Base-by-base conservation (phyloP, 92 coral and sea anemone genomes). In the Siderastrea radians region DNA sequence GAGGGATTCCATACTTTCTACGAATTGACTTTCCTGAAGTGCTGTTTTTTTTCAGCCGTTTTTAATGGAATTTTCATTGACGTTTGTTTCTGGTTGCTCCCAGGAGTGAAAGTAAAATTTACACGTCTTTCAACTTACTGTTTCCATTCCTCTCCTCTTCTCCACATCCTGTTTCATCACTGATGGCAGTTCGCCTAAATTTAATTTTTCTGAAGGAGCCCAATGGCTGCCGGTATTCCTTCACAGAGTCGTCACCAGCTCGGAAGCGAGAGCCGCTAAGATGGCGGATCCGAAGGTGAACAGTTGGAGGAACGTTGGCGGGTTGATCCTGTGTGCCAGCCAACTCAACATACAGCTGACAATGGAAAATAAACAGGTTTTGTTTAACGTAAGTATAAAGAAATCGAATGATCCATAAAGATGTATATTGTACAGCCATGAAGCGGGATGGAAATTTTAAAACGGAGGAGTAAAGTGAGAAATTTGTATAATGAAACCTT, bases 41-140 rank as follows among this genome's bases (percentile, higher is more conserved):
- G 38, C 38, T 26, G 38, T 26, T 26, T 26, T 26, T 26, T 26
- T 26, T 26, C n/a, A 26, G 38, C 38, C 38, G 38, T 26, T 26
- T 26, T 26, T 26, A 26, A 26, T 26, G 38, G 38, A 26, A 26
- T 26, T 26, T 26, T 26, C 38, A 0, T 26, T 26, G 38, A 26
- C 38, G 38, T 26, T 26, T 26, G 38, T 26, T 26, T 26, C 38
- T 26, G 38, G 38, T 0, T 26, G 38, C 38, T 26, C 0, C 38
- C 38, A 26, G 38, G 38, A 26, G 38, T 26, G 38, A 26, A 26
- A 26, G 38, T 26, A 26, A 59, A 59, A 59, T 7, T 59, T 6
- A 65, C 11, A 5, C 46, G 44, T 45, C 17, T 65, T n/a, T 65
- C 6, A 65, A 65, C 77, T 15, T 72, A 72, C 77, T 72, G 77